phyloP scores from a whole-genome alignment of 2,797 vertebrate genomes.

The Tragopan temminckii region DNA sequence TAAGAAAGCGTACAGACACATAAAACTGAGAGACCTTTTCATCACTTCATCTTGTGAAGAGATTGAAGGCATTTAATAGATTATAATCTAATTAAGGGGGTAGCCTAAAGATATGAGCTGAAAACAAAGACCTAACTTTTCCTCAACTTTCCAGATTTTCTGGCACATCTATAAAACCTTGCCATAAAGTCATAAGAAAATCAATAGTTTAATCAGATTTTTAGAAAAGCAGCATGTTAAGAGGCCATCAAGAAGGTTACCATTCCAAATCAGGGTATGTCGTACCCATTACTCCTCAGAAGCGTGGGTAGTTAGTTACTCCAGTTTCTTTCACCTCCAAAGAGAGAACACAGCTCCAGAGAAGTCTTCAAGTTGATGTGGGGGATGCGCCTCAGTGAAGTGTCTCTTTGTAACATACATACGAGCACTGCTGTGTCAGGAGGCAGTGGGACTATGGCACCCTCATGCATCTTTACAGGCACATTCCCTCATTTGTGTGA shows the following conservation, averaged over 20 bases:
- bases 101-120: not conserved
- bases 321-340: not conserved
- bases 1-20: not conserved
- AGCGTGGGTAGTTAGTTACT: not conserved
- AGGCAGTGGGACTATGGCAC: not conserved
- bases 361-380: not conserved
- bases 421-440: not conserved
- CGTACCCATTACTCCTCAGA: not conserved
- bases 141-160: not conserved
- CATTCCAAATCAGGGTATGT: not conserved
- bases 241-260: not conserved
- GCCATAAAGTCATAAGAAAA: not conserved
- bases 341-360: not conserved
- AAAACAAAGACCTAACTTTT: not conserved
- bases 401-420: not conserved
- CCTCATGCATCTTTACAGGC: not conserved
- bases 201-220: constrained; percentile 28
- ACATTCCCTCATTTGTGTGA: not conserved
- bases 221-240: not conserved
- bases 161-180: not conserved
- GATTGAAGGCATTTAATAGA: not conserved
- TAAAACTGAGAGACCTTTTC: not conserved
- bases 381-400: not conserved
- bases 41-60: not conserved
- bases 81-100: not conserved